These are phyloP conservation scores for Silurus aristotelis DNA, from an alignment of 2,797 vertebrate genomes.

Conservation along the genomic window DNA sequence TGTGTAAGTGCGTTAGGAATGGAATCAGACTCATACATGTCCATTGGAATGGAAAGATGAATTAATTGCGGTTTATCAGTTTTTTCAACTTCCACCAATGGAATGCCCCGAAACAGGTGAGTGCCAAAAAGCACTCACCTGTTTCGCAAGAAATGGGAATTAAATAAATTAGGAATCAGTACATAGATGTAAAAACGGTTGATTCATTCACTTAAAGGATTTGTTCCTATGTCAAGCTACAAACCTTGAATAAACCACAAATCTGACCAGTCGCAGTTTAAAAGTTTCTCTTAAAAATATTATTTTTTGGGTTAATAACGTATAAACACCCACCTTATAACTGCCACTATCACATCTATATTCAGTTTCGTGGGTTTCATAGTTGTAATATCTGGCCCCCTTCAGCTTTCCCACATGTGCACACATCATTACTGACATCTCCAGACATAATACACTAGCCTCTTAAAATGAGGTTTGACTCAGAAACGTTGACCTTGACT, in stretches of 20 bases:
- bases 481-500: background rate
- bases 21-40: background rate
- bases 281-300: background rate
- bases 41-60: background rate
- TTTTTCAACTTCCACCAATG: too few relatives aligned
- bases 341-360: background rate
- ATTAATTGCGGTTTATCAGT: too few relatives aligned
- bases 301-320: background rate
- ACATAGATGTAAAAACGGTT: too few relatives aligned
- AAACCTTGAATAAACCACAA: background rate
- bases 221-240: background rate
- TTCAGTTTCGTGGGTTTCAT: background rate
- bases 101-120: too few relatives aligned
- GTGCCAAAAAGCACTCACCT: too few relatives aligned
- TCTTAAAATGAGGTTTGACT: conserved; percentile 15
- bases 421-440: conserved; percentile 2
- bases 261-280: background rate
- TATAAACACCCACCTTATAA: background rate
- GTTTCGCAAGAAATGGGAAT: too few relatives aligned
- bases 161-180: too few relatives aligned
- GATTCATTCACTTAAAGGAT: too few relatives aligned
- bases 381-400: conserved; percentile 6
- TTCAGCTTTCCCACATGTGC: background rate
- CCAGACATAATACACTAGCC: background rate
- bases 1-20: too few relatives aligned